Base-by-base conservation (phyloP, 1,140 invertebrate genomes). In the Gerris buenoi region DNA sequence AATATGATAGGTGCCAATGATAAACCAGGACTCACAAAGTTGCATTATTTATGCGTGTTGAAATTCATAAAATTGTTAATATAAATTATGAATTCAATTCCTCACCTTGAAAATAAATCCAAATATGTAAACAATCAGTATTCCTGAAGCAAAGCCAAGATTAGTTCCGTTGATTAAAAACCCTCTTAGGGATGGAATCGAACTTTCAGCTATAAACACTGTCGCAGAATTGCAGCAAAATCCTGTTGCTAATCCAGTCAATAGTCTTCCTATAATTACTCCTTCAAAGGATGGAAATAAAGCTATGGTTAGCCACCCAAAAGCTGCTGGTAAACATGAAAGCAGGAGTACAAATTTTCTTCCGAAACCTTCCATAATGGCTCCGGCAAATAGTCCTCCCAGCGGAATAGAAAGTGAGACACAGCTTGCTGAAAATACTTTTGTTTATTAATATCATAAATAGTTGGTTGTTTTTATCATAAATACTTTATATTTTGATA, bases 201-300 rank as follows among this genome's bases (percentile, higher is more conserved):
- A 78, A 10, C 85, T 77, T 75, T 86, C 85, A 0, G 83, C 84
- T 13, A 81, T 77, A 70, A 86, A 86, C 5, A 87, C 82, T 0
- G 84, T 82, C 0, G 82, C 78, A 1, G 85, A 83, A 1, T 81
- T 80, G 64, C 82, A 83, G 1, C 81, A 79, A 58, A 86, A 70
- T 0, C 86, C 85, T 69, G 81, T 81, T 1, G 80, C 78, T 65
- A 88, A 72, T 28, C 87, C 86, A n/a, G 85, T 83, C 1, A 84
- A 69, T 18, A 86, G 67, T 71, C 86, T 80, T 0, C 85, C 85
- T 2, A 79, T 63, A 65, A 83, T 76, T 0, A 87, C 76, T 2
- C 82, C 78, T 2, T 73, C 27, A 22, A 83, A 75, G 65, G 63
- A 69, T 22, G 29, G 68, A 67, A 68, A 71, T 2, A 76, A 73